phyloP scores from a whole-genome alignment of 2,797 vertebrate genomes.

The Girardinus metallicus region DNA sequence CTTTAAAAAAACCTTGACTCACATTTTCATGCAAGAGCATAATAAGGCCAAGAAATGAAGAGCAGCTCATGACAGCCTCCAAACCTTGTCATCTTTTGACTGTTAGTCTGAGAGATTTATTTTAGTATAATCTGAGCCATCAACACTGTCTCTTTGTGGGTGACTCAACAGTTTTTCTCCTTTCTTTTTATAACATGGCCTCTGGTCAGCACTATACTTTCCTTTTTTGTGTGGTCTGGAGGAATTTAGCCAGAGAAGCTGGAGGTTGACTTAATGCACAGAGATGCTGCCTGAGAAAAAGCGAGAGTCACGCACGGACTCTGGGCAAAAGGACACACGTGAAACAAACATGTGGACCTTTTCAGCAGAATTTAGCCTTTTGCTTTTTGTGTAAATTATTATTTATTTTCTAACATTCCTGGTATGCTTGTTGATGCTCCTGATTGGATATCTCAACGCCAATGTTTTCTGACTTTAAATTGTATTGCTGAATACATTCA shows the following conservation, averaged over 20 bases:
- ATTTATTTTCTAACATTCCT: neutral
- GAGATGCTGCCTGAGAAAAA: conserved; percentile 16
- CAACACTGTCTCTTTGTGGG: conserved; percentile 15
- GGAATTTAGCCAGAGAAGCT: conserved; percentile 13
- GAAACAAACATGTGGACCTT: conserved; percentile 4
- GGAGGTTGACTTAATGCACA: conserved; percentile 27
- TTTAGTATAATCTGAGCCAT: conserved; percentile 30
- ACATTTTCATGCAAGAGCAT: neutral
- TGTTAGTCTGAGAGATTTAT: conserved; percentile 14
- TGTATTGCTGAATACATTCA: neutral
- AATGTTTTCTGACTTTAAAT: neutral
- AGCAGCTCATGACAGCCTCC: neutral
- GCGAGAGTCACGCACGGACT: conserved; percentile 3
- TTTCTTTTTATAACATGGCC: conserved; percentile 9
- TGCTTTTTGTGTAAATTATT: neutral
- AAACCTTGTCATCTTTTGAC: neutral
- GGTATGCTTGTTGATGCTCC: neutral
- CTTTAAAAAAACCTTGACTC: neutral
- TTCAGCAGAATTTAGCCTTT: neutral
- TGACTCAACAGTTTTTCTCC: conserved; percentile 27
- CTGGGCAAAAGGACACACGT: conserved; percentile 26
- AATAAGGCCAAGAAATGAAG: neutral
- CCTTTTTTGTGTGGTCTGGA: conserved; percentile 28
- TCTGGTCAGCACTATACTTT: conserved; percentile 20
- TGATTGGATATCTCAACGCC: neutral